A percentile compares a stretch with the other conserved stretches of the same genome.
These are phyloP conservation scores for Megaceryle torquata DNA, from an alignment of 2,113 vertebrate species.

Conservation along the genomic window DNA sequence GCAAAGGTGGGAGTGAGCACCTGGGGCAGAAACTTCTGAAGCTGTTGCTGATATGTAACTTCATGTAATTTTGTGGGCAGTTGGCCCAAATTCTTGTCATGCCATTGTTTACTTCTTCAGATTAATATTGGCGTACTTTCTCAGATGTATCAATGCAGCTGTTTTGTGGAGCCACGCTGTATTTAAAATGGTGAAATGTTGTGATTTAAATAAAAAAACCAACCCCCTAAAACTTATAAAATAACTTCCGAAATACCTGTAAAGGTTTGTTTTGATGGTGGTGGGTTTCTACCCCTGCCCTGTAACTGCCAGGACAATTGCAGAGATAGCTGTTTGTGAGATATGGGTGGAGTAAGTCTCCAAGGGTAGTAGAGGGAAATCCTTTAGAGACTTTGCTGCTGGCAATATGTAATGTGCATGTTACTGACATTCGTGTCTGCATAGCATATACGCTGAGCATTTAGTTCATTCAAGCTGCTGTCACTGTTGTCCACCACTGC, in stretches of 20 bases:
- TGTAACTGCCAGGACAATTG: neutral
- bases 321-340: neutral
- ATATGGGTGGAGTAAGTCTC: neutral
- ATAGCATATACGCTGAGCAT: neutral
- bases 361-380: neutral
- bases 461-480: neutral
- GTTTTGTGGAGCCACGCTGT: neutral
- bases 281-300: neutral
- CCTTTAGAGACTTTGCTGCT: neutral
- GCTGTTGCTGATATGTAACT: neutral
- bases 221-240: neutral
- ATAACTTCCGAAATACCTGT: neutral
- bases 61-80: accelerated
- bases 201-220: neutral
- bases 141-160: neutral
- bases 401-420: neutral
- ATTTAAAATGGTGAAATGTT: neutral
- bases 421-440: neutral
- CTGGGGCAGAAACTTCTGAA: neutral
- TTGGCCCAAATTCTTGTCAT: neutral
- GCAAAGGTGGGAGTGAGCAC: neutral
- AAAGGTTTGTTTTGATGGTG: neutral
- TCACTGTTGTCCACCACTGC: neutral
- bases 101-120: neutral
- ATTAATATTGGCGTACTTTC: neutral